phyloP scores from a whole-genome alignment of 2,888 invertebrate species.

The Chloromyia formosa region DNA sequence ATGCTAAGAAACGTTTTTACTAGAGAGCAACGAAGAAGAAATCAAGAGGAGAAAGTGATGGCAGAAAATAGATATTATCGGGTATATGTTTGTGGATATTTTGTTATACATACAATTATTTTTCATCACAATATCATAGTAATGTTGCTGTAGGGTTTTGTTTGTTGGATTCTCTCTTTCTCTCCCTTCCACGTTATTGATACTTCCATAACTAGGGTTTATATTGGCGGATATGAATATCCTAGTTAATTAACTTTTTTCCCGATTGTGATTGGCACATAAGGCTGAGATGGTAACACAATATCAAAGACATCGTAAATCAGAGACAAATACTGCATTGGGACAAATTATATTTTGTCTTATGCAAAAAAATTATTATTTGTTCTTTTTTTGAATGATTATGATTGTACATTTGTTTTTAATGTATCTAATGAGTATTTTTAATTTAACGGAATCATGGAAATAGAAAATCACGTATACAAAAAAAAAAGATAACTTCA shows the following conservation, averaged over 20 bases:
- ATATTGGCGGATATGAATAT: too few relatives aligned
- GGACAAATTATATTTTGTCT: conserved; percentile 1
- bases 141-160: background rate
- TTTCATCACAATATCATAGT: background rate
- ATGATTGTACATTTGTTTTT: background rate
- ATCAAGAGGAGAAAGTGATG: background rate
- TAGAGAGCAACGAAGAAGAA: conserved; percentile 48
- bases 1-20: conserved; percentile 83
- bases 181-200: background rate
- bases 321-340: too few relatives aligned
- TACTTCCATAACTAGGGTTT: background rate
- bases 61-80: background rate
- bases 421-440: background rate
- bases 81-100: conserved; percentile 15
- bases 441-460: background rate
- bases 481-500: conserved; percentile 6
- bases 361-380: conserved; percentile 18
- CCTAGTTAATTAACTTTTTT: too few relatives aligned
- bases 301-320: background rate
- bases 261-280: conserved; percentile 14
- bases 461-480: too few relatives aligned
- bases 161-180: conserved; percentile 1
- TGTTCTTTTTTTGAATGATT: conserved; percentile 16
- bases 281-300: conserved; percentile 13
- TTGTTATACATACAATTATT: conserved; percentile 29